Evolutionary conservation across 2,888 invertebrate genomes (phyloP), one percentile per base, ranked within the genome.

Genomic region (Megalurothrips usitatus): DNA sequence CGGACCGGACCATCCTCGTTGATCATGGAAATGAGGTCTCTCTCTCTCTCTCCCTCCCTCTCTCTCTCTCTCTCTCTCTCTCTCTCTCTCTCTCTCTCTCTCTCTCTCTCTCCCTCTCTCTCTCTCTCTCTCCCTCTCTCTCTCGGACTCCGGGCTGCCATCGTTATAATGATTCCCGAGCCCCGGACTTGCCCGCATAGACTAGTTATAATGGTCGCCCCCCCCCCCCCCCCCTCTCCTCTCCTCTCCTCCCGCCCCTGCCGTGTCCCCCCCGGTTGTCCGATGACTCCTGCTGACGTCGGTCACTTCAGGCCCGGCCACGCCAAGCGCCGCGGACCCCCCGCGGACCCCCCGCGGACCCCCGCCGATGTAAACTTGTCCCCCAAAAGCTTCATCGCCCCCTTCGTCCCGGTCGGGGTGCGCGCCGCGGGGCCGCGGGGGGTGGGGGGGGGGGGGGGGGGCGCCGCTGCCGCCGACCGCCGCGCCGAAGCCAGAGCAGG

Each of bases 31-130:
- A 43, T 6, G 34, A 6, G 34, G 34, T 19, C 52, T 52, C 52
- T 52, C 52, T 52, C 4, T 52, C 52, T 52, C 52, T 9, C 4
- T 2, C 52, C 10, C 4, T 52, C 52, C 10, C 4, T 52, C 52
- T 52, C 4, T 2, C 52, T 52, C 4, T 52, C 52, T 52, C 52
- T 52, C 52, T 52, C 52, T 52, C 52, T 52, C 52, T 52, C 52
- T 52, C 52, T 52, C 52, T 52, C 52, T 52, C 52, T 52, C 52
- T 52, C 52, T 52, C 52, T 52, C 52, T 52, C 52, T 52, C 52
- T 52, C 52, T 52, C 52, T 52, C 52, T 52, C 52, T 52, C 52
- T 52, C 52, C 10, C 52, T 52, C 52, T 52, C 4, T 52, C 52
- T 6, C 52, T 52, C 52, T 52, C 4, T 9, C 52, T 52, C 2